Evolutionary conservation across 2,888 invertebrate species (phyloP).

Genomic region (Caradrina kadenii): DNA sequence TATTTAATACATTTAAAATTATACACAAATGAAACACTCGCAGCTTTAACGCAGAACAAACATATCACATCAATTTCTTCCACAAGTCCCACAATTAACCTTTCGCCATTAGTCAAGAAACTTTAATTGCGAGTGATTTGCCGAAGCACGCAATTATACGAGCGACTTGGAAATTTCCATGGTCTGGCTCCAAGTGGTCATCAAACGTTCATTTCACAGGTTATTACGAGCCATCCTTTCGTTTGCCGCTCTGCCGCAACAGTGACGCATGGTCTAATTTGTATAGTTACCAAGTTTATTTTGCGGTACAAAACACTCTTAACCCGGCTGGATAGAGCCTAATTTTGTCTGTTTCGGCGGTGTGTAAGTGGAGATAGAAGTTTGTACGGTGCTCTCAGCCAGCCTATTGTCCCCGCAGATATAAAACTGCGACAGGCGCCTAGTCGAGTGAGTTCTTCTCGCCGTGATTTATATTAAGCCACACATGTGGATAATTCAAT

Average conservation of each 20-base stretch:
- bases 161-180: conserved; percentile 63
- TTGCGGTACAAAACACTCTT: conserved; percentile 63
- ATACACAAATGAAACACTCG: conserved; percentile 1
- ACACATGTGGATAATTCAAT: conserved; percentile 60
- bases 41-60: conserved; percentile 3
- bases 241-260: conserved; percentile 76
- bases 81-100: conserved; percentile 38
- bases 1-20: background rate
- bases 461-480: conserved; percentile 75
- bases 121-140: conserved; percentile 68
- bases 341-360: conserved; percentile 63
- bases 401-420: conserved; percentile 82
- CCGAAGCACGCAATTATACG: conserved; percentile 70
- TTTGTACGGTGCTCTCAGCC: conserved; percentile 73
- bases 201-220: conserved; percentile 85
- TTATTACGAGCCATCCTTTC: conserved; percentile 82
- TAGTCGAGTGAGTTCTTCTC: conserved; percentile 76
- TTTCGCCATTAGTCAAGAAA: conserved; percentile 54
- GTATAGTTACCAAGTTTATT: conserved; percentile 73
- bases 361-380: conserved; percentile 18
- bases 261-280: conserved; percentile 88
- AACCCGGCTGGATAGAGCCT: conserved; percentile 66
- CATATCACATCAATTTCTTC: conserved; percentile 21
- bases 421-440: conserved; percentile 78
- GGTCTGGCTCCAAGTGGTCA: conserved; percentile 77